Percentiles rank a stretch among this genome's conserved stretches.
phyloP scores from a whole-genome alignment of 2,113 vertebrate species.

The Brienomyrus brachyistius region DNA sequence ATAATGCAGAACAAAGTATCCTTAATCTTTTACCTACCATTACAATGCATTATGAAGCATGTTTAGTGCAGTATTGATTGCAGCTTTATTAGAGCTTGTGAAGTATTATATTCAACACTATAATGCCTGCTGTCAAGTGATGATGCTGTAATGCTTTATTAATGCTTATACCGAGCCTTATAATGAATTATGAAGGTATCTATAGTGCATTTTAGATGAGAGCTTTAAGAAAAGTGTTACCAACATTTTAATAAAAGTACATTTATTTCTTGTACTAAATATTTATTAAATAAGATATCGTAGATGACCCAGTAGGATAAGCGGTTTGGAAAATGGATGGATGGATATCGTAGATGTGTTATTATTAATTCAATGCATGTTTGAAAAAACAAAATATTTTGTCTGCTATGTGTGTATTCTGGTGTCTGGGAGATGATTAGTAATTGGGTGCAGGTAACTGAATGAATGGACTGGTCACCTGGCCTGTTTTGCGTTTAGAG shows the following conservation, averaged over 20 bases:
- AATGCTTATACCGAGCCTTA: background rate
- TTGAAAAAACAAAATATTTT: background rate
- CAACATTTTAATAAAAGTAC: background rate
- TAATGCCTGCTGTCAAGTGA: too few species aligned
- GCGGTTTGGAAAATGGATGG: too few species aligned
- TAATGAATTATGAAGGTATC: background rate
- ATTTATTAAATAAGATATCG: background rate
- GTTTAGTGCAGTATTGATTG: too few species aligned
- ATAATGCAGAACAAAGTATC: too few species aligned
- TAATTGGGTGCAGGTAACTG: background rate
- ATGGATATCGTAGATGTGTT: background rate
- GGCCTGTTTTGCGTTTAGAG: background rate
- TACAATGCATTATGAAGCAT: too few species aligned
- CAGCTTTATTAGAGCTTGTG: too few species aligned
- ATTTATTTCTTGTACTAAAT: background rate
- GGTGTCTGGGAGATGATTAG: background rate
- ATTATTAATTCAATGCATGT: background rate
- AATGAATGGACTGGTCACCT: background rate
- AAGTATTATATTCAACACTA: too few species aligned
- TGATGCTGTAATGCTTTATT: background rate
- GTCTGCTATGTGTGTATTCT: background rate
- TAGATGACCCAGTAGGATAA: background rate
- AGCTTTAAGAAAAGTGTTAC: background rate
- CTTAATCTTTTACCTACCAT: too few species aligned
- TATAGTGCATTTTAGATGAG: background rate